These are phyloP conservation scores for Quadriops clusia DNA, from an alignment of 2,888 invertebrate species.

Conservation along the genomic window DNA sequence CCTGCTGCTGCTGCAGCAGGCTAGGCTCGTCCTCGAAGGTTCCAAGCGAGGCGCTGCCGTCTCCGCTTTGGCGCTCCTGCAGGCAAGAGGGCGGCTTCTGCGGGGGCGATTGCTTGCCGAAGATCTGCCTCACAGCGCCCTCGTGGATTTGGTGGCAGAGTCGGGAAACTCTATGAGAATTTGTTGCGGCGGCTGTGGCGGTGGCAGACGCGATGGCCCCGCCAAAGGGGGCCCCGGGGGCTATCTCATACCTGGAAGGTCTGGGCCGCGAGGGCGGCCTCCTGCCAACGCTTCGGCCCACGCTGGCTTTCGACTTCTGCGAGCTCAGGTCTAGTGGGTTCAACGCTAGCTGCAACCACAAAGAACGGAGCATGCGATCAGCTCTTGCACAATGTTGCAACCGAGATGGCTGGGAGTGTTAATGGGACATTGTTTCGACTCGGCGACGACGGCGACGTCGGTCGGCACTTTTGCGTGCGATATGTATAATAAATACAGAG, in stretches of 20 bases:
- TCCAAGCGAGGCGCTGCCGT: constrained; percentile 27
- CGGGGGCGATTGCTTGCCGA: constrained; percentile 20
- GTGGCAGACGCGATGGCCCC: constrained; percentile 19
- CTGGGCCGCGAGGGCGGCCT: constrained; percentile 42
- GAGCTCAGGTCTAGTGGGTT: constrained; percentile 40
- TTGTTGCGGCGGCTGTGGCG: constrained; percentile 27
- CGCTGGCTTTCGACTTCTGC: constrained; percentile 40
- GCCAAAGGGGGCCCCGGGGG: too few species aligned
- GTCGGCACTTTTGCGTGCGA: too few species aligned
- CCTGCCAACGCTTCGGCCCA: constrained; percentile 40
- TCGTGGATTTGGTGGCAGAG: constrained; percentile 40
- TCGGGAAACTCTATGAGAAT: constrained; percentile 35
- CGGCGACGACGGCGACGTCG: too few species aligned
- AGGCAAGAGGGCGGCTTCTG: constrained; percentile 15
- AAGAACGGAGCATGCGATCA: too few species aligned
- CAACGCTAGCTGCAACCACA: constrained; percentile 34
- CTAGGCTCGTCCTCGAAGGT: constrained; percentile 26
- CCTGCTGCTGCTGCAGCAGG: too few species aligned
- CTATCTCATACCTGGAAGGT: too few species aligned
- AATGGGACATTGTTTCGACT: too few species aligned
- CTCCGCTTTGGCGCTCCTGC: constrained; percentile 23
- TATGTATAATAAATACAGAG: too few species aligned
- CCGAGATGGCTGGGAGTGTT: too few species aligned
- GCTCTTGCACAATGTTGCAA: too few species aligned
- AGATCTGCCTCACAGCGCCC: constrained; percentile 32